phyloP scores from a whole-genome alignment of 2,113 vertebrate species.

The Oreotragus oreotragus region DNA sequence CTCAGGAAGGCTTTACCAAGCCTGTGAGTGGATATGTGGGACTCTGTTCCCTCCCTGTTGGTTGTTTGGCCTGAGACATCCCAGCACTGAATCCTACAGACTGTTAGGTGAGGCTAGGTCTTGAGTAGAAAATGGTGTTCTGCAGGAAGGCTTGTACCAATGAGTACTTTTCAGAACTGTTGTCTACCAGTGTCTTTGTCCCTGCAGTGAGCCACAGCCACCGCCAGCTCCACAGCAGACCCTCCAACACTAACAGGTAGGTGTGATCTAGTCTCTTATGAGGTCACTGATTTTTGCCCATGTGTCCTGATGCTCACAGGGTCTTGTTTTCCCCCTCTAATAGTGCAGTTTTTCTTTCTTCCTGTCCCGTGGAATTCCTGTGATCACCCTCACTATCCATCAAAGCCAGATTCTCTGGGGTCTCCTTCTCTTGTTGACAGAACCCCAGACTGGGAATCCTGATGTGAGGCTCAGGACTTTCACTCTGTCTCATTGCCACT shows the following conservation, averaged over 20 bases:
- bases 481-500: not conserved
- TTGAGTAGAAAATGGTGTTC: not conserved
- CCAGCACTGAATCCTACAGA: not conserved
- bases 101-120: not conserved
- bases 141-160: not conserved
- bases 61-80: not conserved
- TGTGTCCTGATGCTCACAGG: not conserved
- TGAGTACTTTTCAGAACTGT: not conserved
- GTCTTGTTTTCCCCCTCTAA: not conserved
- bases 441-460: not conserved
- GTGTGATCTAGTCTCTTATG: not conserved
- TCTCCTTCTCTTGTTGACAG: not conserved
- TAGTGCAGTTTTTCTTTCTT: not conserved
- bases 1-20: not conserved
- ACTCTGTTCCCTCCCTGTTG: not conserved
- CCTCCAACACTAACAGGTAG: not conserved
- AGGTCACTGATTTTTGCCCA: not conserved
- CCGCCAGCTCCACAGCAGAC: not conserved
- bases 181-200: not conserved
- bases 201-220: not conserved
- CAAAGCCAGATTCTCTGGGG: not conserved
- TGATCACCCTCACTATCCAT: not conserved
- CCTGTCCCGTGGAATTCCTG: not conserved
- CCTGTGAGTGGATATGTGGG: not conserved
- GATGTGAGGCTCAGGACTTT: not conserved